Conservation (phyloP, 1,140 invertebrate species). For the Drosophila athabasca region DNA sequence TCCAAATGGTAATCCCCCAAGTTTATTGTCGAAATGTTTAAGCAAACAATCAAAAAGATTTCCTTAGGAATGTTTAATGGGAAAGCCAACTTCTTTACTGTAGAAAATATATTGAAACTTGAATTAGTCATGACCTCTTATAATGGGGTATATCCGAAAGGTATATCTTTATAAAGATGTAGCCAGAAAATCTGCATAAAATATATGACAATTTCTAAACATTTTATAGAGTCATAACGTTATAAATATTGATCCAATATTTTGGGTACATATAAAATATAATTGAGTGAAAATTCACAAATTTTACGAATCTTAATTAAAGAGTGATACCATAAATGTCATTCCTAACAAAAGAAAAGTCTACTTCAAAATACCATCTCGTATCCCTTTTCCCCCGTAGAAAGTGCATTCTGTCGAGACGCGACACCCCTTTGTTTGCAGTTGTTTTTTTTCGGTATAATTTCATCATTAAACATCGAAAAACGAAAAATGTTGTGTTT, state of each 20-base stretch:
- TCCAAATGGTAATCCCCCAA: background rate
- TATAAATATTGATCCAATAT: too few relatives aligned
- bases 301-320: too few relatives aligned
- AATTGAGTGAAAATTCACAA: too few relatives aligned
- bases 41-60: background rate
- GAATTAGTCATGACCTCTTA: too few relatives aligned
- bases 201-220: background rate
- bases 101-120: too few relatives aligned
- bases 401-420: conserved; percentile 38
- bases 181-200: background rate
- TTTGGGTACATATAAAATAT: too few relatives aligned
- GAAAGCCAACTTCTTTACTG: too few relatives aligned
- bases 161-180: background rate
- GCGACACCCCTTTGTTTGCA: conserved; percentile 8
- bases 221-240: too few relatives aligned
- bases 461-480: conserved; percentile 33
- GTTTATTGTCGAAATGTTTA: background rate
- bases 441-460: conserved; percentile 24
- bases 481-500: conserved; percentile 23
- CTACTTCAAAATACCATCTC: background rate
- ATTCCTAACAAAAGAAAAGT: conserved; percentile 4
- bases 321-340: too few relatives aligned
- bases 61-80: too few relatives aligned
- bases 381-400: conserved; percentile 24
- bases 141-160: too few relatives aligned